phyloP scores from a whole-genome alignment of 1,140 invertebrate species.

The Planococcus citri region DNA sequence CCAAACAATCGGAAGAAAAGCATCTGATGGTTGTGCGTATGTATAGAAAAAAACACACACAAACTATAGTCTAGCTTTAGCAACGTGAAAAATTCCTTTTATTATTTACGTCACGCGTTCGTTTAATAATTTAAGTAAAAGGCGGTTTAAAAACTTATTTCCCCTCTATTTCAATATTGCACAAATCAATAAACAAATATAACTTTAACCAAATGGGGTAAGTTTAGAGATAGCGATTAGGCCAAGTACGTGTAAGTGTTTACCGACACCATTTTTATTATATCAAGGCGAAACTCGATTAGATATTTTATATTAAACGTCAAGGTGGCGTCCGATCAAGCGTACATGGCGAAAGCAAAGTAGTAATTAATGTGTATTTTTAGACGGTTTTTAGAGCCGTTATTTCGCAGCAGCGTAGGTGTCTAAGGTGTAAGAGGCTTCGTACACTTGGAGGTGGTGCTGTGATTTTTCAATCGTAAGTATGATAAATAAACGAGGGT shows the following conservation, averaged over 20 bases:
- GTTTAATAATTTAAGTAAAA: background rate
- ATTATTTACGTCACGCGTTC: background rate
- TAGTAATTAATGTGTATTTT: too few species aligned
- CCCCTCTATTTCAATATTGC: background rate
- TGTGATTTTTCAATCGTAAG: too few species aligned
- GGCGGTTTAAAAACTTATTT: background rate
- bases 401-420: too few species aligned
- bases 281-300: too few species aligned
- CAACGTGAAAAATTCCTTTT: too few species aligned
- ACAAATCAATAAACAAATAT: background rate
- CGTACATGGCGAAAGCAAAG: too few species aligned
- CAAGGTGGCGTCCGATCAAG: too few species aligned
- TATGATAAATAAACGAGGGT: too few species aligned
- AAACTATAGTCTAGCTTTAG: background rate
- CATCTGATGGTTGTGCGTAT: conserved; percentile 62
- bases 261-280: background rate
- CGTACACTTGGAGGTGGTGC: too few species aligned
- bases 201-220: conserved; percentile 2
- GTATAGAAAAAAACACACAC: conserved; percentile 30
- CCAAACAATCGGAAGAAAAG: conserved; percentile 52
- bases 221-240: background rate
- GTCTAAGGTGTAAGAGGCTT: too few species aligned
- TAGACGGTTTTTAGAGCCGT: too few species aligned
- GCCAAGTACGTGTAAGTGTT: background rate
- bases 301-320: too few species aligned